phyloP scores from a whole-genome alignment of 2,797 vertebrate species.

The Notoglanidium macrostoma region DNA sequence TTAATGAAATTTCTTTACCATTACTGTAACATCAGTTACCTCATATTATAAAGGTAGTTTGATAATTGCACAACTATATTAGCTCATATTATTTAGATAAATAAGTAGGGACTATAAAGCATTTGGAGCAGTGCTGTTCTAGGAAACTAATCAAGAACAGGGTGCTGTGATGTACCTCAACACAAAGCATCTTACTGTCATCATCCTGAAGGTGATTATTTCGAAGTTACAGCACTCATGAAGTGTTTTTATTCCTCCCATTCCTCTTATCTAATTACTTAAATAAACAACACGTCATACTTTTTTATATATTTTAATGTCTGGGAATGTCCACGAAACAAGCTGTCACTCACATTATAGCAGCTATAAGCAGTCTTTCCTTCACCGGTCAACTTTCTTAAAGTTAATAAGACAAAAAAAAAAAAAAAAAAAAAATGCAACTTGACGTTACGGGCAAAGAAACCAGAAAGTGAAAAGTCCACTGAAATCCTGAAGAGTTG shows the following conservation, averaged over 20 bases:
- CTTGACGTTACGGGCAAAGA: too few relatives aligned
- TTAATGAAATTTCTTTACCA: background rate
- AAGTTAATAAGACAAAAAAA: background rate
- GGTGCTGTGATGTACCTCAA: too few relatives aligned
- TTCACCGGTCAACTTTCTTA: background rate
- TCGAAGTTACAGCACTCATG: background rate
- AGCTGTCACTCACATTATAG: background rate
- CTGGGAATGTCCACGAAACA: background rate
- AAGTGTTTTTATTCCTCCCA: background rate
- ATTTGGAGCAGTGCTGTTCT: background rate
- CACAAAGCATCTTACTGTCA: background rate
- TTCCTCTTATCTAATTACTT: background rate
- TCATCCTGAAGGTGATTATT: background rate
- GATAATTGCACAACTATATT: background rate
- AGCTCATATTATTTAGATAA: too few relatives aligned
- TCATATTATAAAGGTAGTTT: background rate
- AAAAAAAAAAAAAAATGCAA: background rate
- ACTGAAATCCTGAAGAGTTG: background rate
- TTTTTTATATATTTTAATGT: background rate
- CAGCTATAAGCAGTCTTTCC: background rate
- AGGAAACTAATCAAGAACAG: background rate
- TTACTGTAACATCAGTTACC: background rate
- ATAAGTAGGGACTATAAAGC: too few relatives aligned
- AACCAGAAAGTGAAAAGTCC: too few relatives aligned
- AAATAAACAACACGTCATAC: background rate